Evolutionary conservation across 2,888 invertebrate species (phyloP), one percentile per base, ranked within the genome.

Genomic region (Clivina fossor): DNA sequence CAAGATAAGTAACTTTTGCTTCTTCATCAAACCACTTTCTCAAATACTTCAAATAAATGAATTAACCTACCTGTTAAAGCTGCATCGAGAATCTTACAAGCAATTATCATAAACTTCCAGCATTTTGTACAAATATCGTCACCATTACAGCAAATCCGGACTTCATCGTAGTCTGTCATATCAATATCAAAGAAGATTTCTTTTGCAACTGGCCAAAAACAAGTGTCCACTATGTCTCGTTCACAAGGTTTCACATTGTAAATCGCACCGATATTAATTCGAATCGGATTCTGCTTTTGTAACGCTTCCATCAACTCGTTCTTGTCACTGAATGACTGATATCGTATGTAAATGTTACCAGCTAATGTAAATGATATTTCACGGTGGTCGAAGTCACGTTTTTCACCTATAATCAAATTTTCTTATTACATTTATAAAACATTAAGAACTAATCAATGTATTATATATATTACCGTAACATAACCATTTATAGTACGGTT

Each of bases 151-250:
- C 98, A 99, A 20, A 83, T 89, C 69, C 98, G 78, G 0, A 98
- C 86, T 69, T 95, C 93, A 78, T 99, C 98, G 73, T 99, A 99
- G 75, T 99, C 99, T 26, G 98, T 97, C 81, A 99, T 88, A 80
- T 99, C 99, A 66, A 99, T 98, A 82, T 99, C 99, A 76, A 99
- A 94, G 0, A 99, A 94, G 9, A 99, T 77, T 77, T 99, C 99
- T 69, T 93, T 88, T 66, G 79, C 76, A 3, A 75, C 64, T 0
- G 79, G 77, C 8, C 62, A 61, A n/a, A n/a, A n/a, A 60, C 77
- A 62, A 1, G 66, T 67, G 1, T 68, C 61, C 1, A 70, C 62
- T 11, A 66, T 63, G 1, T 72, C 71, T 58, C 74, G 70, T 20
- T 74, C 69, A 60, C 71, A 74, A 1, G 78, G 78, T 59, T 71